Conservation (phyloP, 2,888 invertebrate species). For the Caenorhabditis imperialis region DNA sequence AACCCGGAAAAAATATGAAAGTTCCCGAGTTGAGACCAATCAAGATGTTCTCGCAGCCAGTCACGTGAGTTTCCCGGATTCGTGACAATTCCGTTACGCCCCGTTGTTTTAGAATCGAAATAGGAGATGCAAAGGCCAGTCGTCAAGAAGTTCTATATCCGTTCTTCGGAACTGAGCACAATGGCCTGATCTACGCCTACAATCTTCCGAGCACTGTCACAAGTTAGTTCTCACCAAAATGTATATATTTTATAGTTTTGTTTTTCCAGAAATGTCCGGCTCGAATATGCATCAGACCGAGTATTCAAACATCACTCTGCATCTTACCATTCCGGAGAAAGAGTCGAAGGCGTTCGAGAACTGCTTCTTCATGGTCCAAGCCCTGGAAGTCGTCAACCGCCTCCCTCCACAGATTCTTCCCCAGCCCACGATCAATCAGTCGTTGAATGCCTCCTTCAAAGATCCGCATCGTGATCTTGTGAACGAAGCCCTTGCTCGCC, state of each 20-base stretch:
- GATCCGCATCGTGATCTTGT: background rate
- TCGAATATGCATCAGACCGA: no score
- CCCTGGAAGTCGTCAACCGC: slow-evolving; percentile 9
- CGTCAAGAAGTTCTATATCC: slow-evolving; percentile 8
- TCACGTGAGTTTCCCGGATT: slow-evolving; percentile 24
- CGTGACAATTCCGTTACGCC: no score
- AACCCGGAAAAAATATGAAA: no score
- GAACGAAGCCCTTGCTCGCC: background rate
- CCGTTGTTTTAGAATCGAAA: no score
- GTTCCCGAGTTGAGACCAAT: slow-evolving; percentile 12
- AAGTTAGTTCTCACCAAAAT: slow-evolving; percentile 2
- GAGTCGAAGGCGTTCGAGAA: slow-evolving; percentile 16
- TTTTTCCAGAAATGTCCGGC: no score
- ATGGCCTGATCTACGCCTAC: slow-evolving; percentile 34
- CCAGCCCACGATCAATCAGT: no score
- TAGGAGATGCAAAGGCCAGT: background rate
- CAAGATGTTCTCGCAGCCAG: slow-evolving; percentile 1
- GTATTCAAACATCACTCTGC: background rate
- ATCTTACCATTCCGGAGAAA: background rate
- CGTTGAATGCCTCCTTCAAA: background rate
- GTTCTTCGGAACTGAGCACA: slow-evolving; percentile 39
- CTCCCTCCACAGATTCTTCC: no score
- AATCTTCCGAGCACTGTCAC: slow-evolving; percentile 11
- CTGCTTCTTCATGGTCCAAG: slow-evolving; percentile 38
- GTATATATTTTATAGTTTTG: no score